Base-by-base conservation (phyloP, 2,797 vertebrate genomes). In the Halcyon chelicuti region DNA sequence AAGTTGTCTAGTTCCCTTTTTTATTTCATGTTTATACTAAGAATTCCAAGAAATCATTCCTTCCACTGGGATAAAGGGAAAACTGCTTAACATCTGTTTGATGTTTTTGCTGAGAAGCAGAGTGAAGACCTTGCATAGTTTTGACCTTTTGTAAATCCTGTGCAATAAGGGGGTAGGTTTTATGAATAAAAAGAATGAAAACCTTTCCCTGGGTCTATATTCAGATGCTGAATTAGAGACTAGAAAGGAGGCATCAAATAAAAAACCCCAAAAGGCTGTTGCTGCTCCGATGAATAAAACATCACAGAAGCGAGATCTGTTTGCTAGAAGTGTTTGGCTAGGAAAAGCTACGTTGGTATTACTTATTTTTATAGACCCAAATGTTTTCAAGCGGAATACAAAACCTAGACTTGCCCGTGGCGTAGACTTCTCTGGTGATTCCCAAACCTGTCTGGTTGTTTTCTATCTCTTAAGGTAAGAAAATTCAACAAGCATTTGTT, bases 401-500 rank as follows among this genome's bases (percentile, higher is more conserved):
- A 91, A 74, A 58, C 42, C 47, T 74, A 76, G 79, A 77, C 75
- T 76, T 88, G 22, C 52, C 51, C 39, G 12, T 75, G 79, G 68
- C 80, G 72, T 66, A 93, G 84, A 91, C 88, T 96, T 94, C 96
- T 94, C 90, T 97, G 94, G 90, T 95, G 88, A 96, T 96, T 94
- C 95, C 96, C 91, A 68, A 91, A 94, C 63, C 77, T 96, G 63
- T 93, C 78, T 96, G 70, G 49, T 97, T 86, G 82, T 85, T 97
- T 89, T 65, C 7, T 93, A 94, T 91, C 77, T 95, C 75, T 93
- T 88, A 95, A 96, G 86, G 94, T 89, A 93, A 97, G 97, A 93
- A 97, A 93, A 94, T 72, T 88, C 63, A 92, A 94, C 93, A 94
- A 87, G 66, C 58, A 54, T 96, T 97, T 97, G 92, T 97, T 97